These are phyloP conservation scores for Nemotelus pantherinus DNA, from an alignment of 2,888 invertebrate species.

Conservation along the genomic window DNA sequence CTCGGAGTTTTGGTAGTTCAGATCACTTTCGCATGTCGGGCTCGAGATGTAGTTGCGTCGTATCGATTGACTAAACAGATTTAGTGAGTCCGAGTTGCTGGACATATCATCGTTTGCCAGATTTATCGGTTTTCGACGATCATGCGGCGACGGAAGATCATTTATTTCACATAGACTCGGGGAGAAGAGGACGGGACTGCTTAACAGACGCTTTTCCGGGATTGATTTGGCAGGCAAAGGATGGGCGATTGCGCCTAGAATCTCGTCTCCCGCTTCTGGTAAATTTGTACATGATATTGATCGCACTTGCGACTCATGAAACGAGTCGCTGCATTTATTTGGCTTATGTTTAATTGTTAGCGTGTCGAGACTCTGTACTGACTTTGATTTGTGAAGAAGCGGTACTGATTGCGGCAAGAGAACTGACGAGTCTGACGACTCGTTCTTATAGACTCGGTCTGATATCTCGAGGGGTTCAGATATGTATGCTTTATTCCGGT, in stretches of 20 bases:
- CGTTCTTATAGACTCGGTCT: conserved; percentile 56
- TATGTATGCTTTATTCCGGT: conserved; percentile 61
- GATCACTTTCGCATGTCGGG: conserved; percentile 70
- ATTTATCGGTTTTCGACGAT: conserved; percentile 52
- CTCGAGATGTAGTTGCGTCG: conserved; percentile 57
- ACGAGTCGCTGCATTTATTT: conserved; percentile 49
- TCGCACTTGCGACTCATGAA: conserved; percentile 53
- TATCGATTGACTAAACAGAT: conserved; percentile 53
- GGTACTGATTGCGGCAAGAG: conserved; percentile 47
- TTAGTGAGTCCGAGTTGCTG: conserved; percentile 52
- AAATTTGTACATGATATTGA: conserved; percentile 55
- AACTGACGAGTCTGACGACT: conserved; percentile 1
- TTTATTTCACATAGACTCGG: conserved; percentile 56
- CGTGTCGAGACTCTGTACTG: conserved; percentile 51
- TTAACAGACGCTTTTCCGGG: conserved; percentile 46
- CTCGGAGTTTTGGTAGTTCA: conserved; percentile 74
- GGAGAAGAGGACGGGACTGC: conserved; percentile 56
- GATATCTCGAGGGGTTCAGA: conserved; percentile 62
- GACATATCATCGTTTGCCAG: conserved; percentile 19
- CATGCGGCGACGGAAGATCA: conserved; percentile 54
- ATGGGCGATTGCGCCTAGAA: conserved; percentile 46
- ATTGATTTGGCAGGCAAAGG: conserved; percentile 46
- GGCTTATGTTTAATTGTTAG: conserved; percentile 27
- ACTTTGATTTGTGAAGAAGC: conserved; percentile 53
- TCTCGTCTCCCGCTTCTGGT: conserved; percentile 48